phyloP scores from a whole-genome alignment of 2,797 vertebrate genomes.

The Otolemur crassicaudatus region DNA sequence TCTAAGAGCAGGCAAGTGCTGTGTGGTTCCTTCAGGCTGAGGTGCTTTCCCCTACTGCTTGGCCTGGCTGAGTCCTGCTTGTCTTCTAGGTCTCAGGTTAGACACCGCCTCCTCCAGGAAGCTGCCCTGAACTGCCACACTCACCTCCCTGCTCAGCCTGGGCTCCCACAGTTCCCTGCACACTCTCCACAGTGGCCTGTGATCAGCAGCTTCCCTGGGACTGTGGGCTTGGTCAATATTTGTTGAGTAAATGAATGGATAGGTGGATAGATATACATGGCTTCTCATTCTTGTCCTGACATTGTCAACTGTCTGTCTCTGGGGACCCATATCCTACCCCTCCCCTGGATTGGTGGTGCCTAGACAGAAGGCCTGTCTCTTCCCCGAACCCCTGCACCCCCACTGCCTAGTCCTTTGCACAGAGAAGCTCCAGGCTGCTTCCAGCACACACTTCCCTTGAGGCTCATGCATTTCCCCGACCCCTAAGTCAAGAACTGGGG shows the following conservation, averaged over 20 bases:
- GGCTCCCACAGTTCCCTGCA: neutral
- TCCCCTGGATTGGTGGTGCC: neutral
- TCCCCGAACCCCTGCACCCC: accelerated
- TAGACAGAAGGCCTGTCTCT: neutral
- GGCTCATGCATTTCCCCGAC: neutral
- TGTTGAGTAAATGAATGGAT: neutral
- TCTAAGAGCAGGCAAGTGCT: neutral
- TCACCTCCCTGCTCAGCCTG: neutral
- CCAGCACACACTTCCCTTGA: neutral
- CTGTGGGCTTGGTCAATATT: neutral
- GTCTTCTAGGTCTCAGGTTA: neutral
- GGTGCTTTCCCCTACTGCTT: neutral
- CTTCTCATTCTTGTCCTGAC: neutral
- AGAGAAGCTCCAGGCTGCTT: neutral
- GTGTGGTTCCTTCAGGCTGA: neutral
- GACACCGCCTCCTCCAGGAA: slow-evolving; percentile 26
- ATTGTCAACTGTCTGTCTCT: neutral
- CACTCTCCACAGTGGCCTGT: neutral
- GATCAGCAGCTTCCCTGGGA: neutral
- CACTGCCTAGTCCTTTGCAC: neutral
- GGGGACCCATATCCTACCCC: neutral
- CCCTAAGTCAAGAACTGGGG: neutral
- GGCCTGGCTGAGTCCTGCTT: neutral
- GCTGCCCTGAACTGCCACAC: neutral
- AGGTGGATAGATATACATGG: neutral